Conservation (phyloP, 1,140 invertebrate genomes). For the Leptopilina boulardi region DNA sequence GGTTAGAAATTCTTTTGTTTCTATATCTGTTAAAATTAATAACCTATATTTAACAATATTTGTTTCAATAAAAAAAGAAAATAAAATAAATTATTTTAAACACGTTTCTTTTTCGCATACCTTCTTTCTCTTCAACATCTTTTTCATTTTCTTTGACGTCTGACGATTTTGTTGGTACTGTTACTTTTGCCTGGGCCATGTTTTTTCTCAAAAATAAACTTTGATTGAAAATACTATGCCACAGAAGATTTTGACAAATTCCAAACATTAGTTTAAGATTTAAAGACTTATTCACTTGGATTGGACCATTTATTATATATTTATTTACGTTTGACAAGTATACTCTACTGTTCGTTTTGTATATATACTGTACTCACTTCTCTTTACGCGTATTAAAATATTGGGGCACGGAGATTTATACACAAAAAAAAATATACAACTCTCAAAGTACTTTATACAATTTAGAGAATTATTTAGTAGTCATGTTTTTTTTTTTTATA, state of each 20-base stretch:
- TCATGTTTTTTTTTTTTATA: no score
- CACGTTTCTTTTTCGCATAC: not conserved
- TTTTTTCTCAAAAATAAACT: not conserved
- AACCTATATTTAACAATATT: no score
- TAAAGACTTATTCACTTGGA: not conserved
- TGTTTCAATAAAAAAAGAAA: no score
- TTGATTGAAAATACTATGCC: not conserved
- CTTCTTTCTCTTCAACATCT: constrained; percentile 19
- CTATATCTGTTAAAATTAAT: no score
- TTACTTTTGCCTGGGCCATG: constrained; percentile 9
- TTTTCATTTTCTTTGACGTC: not conserved
- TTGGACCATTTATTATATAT: not conserved
- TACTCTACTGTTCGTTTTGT: not conserved
- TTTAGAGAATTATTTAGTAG: no score
- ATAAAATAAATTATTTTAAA: not conserved
- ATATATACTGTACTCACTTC: not conserved
- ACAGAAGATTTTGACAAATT: not conserved
- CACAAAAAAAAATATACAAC: no score
- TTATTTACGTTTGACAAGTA: not conserved
- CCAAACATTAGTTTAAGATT: constrained; percentile 1
- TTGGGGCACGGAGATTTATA: no score
- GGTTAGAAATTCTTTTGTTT: no score
- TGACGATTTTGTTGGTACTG: not conserved
- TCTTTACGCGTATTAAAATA: no score
- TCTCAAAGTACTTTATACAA: no score